Evolutionary conservation across 2,888 invertebrate genomes (phyloP), one percentile per base, ranked within the genome.

Genomic region (Empis stercorea): DNA sequence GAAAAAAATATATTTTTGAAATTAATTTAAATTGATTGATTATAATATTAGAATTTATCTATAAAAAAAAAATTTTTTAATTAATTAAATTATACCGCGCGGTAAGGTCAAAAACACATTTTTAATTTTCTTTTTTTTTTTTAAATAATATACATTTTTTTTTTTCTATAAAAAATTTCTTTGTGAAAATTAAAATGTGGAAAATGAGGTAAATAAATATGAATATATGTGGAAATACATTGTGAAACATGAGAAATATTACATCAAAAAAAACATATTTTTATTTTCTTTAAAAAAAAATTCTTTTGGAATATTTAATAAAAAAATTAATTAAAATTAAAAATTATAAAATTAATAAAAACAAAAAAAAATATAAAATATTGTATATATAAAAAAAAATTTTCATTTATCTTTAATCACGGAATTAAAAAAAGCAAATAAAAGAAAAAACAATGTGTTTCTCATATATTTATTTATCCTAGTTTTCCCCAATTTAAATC

Each of bases 161-260:
- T 11, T 10, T 17, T 34, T 32, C 27, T 30, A 27, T 30, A 40
- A 13, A 11, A 45, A 37, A 23, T 47, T 48, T 45, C 41, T 48
- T 48, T 51, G 34, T 52, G 42, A 48, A 14, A 39, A 49, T 48
- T 48, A 51, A 44, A 47, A 48, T 65, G 65, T 66, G 66, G 66
- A 69, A 68, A 68, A 67, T 67, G 63, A 67, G 70, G 69, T 70
- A 70, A n/a, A 66, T 59, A 51, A 60, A 53, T 55, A 49, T 58
- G 49, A 55, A 53, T 51, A 58, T 58, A 57, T 60, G 60, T 60
- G 57, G 61, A 66, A 65, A 66, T 66, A 58, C 70, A 70, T 69
- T 70, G 69, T 66, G 68, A 70, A 70, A 68, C 70, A 70, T 69
- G 70, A 63, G 59, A 59, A 57, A 53, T 54, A 52, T 53, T 40